These are phyloP conservation scores for Sebastolobus alascanus DNA, from an alignment of 2,797 vertebrate genomes.

Conservation along the genomic window DNA sequence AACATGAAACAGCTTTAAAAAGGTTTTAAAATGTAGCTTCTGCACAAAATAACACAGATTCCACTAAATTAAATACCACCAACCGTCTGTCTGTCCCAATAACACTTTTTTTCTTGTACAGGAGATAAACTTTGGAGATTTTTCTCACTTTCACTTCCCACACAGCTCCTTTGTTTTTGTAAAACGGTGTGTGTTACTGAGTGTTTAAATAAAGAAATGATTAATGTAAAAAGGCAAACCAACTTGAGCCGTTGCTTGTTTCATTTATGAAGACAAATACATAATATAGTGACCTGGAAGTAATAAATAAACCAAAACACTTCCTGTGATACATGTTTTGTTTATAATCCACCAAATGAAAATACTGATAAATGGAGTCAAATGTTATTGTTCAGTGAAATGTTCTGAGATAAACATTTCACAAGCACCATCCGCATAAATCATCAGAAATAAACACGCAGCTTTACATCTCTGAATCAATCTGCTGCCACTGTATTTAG, in stretches of 20 bases:
- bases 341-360: slow-evolving; percentile 15
- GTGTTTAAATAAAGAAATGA: not conserved
- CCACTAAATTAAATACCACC: not conserved
- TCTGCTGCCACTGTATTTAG: slow-evolving; percentile 31
- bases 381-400: slow-evolving; percentile 1
- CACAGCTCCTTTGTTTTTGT: slow-evolving; percentile 24
- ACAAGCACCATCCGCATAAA: not conserved
- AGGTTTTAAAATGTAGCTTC: not conserved
- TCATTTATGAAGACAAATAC: not conserved
- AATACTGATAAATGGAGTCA: not conserved
- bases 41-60: not conserved
- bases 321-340: slow-evolving; percentile 3
- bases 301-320: slow-evolving; percentile 4
- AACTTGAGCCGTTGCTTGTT: not conserved
- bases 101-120: not conserved
- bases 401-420: slow-evolving; percentile 5
- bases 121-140: not conserved
- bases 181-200: not conserved
- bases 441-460: slow-evolving; percentile 20
- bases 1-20: not conserved
- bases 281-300: not conserved
- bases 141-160: slow-evolving; percentile 46
- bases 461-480: slow-evolving; percentile 5
- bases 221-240: not conserved
- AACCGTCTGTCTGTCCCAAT: slow-evolving; percentile 3